Evolutionary conservation across 2,888 invertebrate species (phyloP).

Genomic region (Drosophila eohydei): DNA sequence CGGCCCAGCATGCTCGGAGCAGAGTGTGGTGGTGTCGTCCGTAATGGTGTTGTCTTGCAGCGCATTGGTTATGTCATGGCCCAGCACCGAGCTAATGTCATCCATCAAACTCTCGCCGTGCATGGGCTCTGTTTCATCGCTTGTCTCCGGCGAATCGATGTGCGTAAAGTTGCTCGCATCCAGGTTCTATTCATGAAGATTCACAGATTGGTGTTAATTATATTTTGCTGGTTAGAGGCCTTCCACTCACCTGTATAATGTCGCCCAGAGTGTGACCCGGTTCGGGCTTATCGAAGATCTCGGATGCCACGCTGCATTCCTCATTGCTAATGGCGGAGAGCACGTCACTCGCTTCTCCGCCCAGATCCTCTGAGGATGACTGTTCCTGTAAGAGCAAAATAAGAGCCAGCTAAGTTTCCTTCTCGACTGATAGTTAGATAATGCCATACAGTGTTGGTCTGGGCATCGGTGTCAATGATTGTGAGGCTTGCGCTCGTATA

Average conservation of each 20-base stretch:
- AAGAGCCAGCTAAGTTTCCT: neutral
- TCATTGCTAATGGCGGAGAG: slow-evolving; percentile 89
- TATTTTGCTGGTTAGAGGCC: neutral
- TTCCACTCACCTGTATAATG: slow-evolving; percentile 80
- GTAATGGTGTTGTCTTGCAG: slow-evolving; percentile 90
- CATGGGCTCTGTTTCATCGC: slow-evolving; percentile 90
- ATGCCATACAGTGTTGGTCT: slow-evolving; percentile 72
- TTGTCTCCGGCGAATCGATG: slow-evolving; percentile 93
- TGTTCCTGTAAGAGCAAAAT: slow-evolving; percentile 75
- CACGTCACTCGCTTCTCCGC: slow-evolving; percentile 86
- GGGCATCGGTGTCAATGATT: slow-evolving; percentile 88
- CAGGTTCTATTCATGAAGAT: slow-evolving; percentile 82
- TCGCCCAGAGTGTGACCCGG: slow-evolving; percentile 80
- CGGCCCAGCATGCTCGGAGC: slow-evolving; percentile 84
- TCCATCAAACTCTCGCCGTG: slow-evolving; percentile 92
- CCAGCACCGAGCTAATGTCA: slow-evolving; percentile 90
- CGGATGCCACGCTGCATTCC: slow-evolving; percentile 90
- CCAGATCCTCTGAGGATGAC: slow-evolving; percentile 83
- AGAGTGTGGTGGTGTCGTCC: slow-evolving; percentile 89
- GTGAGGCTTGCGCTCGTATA: slow-evolving; percentile 87
- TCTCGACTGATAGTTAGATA: neutral
- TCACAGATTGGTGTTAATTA: neutral
- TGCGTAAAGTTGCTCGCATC: slow-evolving; percentile 88
- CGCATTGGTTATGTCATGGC: slow-evolving; percentile 89
- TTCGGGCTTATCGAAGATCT: slow-evolving; percentile 87